Evolutionary conservation across 92 coral and sea anemone genomes (phyloP), one percentile per base, ranked within the genome.

Genomic region (Phenganax marumi): DNA sequence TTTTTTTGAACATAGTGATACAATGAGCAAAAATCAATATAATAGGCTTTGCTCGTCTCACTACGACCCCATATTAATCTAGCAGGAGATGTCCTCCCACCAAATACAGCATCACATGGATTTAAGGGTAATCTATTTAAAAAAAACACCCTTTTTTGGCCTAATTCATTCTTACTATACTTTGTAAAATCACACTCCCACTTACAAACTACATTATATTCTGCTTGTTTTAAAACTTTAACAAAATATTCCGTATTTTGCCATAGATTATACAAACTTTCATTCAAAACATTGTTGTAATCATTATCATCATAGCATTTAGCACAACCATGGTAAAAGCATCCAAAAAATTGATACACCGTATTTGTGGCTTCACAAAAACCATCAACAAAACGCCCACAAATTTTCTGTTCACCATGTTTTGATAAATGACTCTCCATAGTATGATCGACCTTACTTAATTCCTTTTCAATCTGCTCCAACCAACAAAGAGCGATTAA

Each of bases 401-500:
- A 5, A 65, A 65, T 11, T 21, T n/a, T n/a, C n/a, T n/a, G 5
- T 65, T 65, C 39, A 23, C 39, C 8, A 43, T 17, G 12, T 12
- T 10, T 65, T 65, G 71, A n/a, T n/a, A n/a, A n/a, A n/a, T n/a
- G n/a, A n/a, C n/a, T n/a, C n/a, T n/a, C n/a, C n/a, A n/a, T n/a
- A n/a, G n/a, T n/a, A n/a, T n/a, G n/a, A n/a, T n/a, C n/a, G n/a
- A 21, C 69, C 25, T 48, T 24, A 19, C 57, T 54, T 52, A 76
- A 18, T 46, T 46, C 46, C 23, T 54, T 62, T 46, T 43, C n/a
- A 54, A 76, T 54, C 39, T 76, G 46, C 12, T 62, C 47, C 33
- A 76, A 76, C 81, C 81, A 76, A 43, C 18, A 14, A 76, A 39
- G 39, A n/a, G n/a, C n/a, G n/a, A n/a, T n/a, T n/a, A n/a, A n/a